These are phyloP conservation scores for Marmota flaviventris DNA, from an alignment of 2,113 vertebrate species.

Conservation along the genomic window DNA sequence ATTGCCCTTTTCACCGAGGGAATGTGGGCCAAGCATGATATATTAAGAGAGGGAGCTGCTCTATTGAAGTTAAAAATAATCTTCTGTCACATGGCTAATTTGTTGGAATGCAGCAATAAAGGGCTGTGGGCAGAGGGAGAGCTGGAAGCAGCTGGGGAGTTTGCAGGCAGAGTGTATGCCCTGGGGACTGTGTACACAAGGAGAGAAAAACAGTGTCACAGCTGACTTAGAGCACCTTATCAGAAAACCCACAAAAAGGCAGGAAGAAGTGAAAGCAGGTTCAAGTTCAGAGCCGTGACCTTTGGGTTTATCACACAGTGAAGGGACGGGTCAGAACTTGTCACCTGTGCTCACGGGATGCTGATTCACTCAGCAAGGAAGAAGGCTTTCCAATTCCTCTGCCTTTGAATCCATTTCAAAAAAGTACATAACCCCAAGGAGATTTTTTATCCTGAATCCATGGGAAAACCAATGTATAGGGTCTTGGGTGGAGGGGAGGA, in stretches of 20 bases:
- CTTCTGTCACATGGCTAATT: conserved; percentile 77
- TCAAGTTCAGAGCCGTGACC: conserved; percentile 56
- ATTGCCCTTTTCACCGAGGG: conserved; percentile 69
- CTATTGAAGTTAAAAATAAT: conserved; percentile 75
- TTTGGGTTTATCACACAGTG: conserved; percentile 50
- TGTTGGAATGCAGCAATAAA: conserved; percentile 74
- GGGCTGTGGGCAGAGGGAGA: conserved; percentile 68
- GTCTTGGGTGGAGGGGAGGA: neutral
- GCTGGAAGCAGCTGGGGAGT: conserved; percentile 80
- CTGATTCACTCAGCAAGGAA: conserved; percentile 43
- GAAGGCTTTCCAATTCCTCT: conserved; percentile 50
- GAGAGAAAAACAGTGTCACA: neutral
- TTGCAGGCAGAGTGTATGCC: neutral
- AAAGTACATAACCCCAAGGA: conserved; percentile 63
- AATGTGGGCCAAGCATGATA: conserved; percentile 68
- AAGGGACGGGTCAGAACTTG: conserved; percentile 14
- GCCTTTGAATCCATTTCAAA: conserved; percentile 82
- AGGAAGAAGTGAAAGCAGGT: conserved; percentile 67
- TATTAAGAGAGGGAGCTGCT: conserved; percentile 69
- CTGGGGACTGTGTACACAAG: conserved; percentile 65
- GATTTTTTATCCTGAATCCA: conserved; percentile 76
- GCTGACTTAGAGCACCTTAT: conserved; percentile 55
- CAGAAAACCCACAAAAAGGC: neutral
- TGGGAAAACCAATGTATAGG: conserved; percentile 69
- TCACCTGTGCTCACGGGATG: neutral